Conservation (phyloP, 2,113 vertebrate species). For the Channa argus region DNA sequence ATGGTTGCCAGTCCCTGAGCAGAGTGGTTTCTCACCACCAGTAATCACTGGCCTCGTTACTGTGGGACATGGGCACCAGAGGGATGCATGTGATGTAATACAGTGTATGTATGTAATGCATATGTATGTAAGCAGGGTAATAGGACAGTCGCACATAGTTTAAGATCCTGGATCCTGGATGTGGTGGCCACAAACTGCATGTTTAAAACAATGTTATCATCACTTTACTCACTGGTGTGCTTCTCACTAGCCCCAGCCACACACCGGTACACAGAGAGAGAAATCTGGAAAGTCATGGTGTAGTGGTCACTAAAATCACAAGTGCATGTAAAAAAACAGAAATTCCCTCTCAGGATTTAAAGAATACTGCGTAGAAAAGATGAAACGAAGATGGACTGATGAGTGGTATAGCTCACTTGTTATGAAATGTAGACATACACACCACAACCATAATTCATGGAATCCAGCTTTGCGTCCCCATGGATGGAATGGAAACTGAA, state of each 20-base stretch:
- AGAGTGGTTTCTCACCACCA: constrained; percentile 28
- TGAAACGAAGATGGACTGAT: neutral
- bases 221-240: neutral
- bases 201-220: constrained; percentile 4
- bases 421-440: constrained; percentile 1
- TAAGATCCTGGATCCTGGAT: neutral
- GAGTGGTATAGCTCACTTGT: neutral
- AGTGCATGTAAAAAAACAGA: neutral
- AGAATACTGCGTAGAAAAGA: too few species aligned
- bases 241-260: neutral
- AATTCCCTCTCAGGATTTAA: neutral
- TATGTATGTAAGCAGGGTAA: neutral
- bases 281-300: too few species aligned
- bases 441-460: constrained; percentile 1
- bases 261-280: too few species aligned
- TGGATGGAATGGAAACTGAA: constrained; percentile 26
- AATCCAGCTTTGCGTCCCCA: constrained; percentile 36
- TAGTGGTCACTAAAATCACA: too few species aligned
- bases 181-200: neutral
- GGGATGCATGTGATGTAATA: constrained; percentile 26
- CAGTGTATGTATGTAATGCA: neutral
- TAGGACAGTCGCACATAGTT: neutral
- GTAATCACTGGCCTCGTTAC: constrained; percentile 10
- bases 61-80: constrained; percentile 28
- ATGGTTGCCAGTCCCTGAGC: constrained; percentile 31